phyloP scores from a whole-genome alignment of 2,797 vertebrate species.

The Geotria australis region DNA sequence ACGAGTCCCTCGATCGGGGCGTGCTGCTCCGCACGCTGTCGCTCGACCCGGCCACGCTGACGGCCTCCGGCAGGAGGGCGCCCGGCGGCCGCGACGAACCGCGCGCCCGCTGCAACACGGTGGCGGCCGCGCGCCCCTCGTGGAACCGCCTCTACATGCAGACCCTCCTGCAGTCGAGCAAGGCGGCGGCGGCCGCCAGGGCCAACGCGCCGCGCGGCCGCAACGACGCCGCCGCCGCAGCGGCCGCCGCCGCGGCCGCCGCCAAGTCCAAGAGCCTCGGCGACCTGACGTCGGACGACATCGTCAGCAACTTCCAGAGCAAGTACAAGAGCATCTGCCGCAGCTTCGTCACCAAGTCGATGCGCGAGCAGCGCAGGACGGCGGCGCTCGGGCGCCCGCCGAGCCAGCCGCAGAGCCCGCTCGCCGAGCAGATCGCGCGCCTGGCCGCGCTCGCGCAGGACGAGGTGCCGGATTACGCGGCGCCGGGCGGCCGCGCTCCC shows the following conservation, averaged over 20 bases:
- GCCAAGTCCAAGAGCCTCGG: constrained; percentile 73
- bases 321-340: constrained; percentile 47
- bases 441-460: constrained; percentile 14
- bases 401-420: constrained; percentile 4
- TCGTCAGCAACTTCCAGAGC: constrained; percentile 34
- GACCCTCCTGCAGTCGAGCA: constrained; percentile 23
- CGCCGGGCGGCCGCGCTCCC: no score
- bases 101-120: neutral
- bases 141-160: constrained; percentile 49
- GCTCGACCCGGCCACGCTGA: constrained; percentile 53
- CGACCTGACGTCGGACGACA: constrained; percentile 68
- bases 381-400: neutral
- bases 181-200: constrained; percentile 8
- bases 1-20: constrained; percentile 12
- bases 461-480: neutral
- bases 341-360: constrained; percentile 22
- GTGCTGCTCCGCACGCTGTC: constrained; percentile 33
- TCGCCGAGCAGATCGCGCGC: constrained; percentile 40
- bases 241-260: constrained; percentile 5
- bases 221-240: constrained; percentile 6
- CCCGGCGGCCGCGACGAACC: constrained; percentile 49
- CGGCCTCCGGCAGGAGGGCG: constrained; percentile 63
- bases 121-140: constrained; percentile 18
- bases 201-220: constrained; percentile 4
- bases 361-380: constrained; percentile 10